Base-by-base conservation (phyloP, 2,888 invertebrate species). In the Megalurothrips usitatus region DNA sequence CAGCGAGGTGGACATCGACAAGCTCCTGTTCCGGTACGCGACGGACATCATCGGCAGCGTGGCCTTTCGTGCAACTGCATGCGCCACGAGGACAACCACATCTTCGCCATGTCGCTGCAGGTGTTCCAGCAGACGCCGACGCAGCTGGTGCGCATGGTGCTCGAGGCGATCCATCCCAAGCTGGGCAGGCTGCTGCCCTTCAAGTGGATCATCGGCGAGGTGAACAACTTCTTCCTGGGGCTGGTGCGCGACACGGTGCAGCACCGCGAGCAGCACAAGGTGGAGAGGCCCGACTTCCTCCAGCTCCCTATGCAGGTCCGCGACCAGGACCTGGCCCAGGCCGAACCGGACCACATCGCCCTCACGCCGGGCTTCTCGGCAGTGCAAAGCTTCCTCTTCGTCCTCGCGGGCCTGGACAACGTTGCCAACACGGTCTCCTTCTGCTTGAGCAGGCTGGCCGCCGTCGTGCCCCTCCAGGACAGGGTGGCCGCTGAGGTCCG, bases 41-140 rank as follows among this genome's bases (percentile, higher is more conserved):
- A 88, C 89, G 82, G 89, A 89, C 84, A 88, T 89, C 1, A 89
- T 89, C 79, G 88, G 89, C 23, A 87, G 87, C 68, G 88, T 88
- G 82, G 89, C 88, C 47, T 89, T 89, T 84, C 88, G 82, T 87
- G 88, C 83, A 88, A 89, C 82, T 87, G 87, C 0, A 84, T 88
- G 63, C 86, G 84, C 12, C 84, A 88, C 82, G 85, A 87, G 52
- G 84, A 88, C 26, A 87, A 87, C 14, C 86, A 86, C n/a, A 88
- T 89, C 83, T 85, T 86, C 78, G 83, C 84, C 52, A 86, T 87
- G 83, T 87, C 87, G 1, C 84, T 84, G 52, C 86, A 84, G 52
- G 84, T 88, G 1, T 86, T 88, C 12, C 85, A 84, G 10, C 86
- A 87, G 47, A 82, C 87, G 75, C 86, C 86, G 82, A 86, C 85